Base-by-base conservation (phyloP, 2,888 invertebrate species). In the Trissolcus japonicus region DNA sequence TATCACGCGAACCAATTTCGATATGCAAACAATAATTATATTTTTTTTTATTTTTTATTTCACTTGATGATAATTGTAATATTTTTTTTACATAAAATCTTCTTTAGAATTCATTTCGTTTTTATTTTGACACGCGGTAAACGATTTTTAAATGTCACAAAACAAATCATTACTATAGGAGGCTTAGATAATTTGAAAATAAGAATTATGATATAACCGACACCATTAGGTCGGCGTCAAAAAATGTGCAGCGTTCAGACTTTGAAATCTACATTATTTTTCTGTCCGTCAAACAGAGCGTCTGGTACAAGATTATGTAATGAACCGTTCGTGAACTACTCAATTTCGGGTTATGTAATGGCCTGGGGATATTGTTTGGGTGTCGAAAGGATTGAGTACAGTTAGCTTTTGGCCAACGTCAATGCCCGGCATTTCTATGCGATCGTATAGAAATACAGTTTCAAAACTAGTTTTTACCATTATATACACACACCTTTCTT, bases 261-360 rank as follows among this genome's bases (percentile, higher is more conserved):
- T 6, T 25, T 2, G 17, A 17, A 21, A 55, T 69, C 61, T 48
- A 55, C 55, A 61, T 55, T 68, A 57, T 63, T 72, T 41, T 60
- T 46, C 17, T 54, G 35, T 60, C 43, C 57, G 60, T 55, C 65
- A 60, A 73, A 60, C 29, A 55, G 55, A 60, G 50, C 21, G 66
- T 61, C 61, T 73, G 48, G 60, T 72, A 65, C 55, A 61, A 73
- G 56, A 56, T 73, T 66, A 73, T 51, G 66, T 62, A 51, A 67
- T 56, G 46, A 74, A 74, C 73, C 73, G 73, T 74, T 74, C 51
- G 73, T 67, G 61, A n/a, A 67, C 73, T 54, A 74, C 61, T 74
- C 61, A 67, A 67, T 67, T 61, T 67, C 43, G 67, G 57, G 62
- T 74, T 74, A 74, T 56, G 62, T 67, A 61, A 74, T 62, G 19